Evolutionary conservation across 2,888 invertebrate species (phyloP), one percentile per base, ranked within the genome.

Genomic region (Anagyrus pseudococci): DNA sequence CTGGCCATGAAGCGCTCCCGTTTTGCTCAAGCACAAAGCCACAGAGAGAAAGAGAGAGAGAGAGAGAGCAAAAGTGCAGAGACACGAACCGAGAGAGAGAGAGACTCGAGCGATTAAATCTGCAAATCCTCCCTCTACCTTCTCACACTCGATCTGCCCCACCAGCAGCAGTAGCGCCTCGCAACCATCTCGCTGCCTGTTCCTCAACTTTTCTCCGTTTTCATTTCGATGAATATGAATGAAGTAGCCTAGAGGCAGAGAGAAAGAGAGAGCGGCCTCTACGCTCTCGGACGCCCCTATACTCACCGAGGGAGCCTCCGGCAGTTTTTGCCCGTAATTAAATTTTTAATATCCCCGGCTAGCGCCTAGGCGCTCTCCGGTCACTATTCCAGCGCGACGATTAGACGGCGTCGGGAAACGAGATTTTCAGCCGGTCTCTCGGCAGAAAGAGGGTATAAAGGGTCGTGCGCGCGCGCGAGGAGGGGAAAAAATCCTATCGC

Each of bases 291-390:
- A n/a, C 19, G 46, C 50, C 26, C 46, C 57, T 4, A 1, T 37
- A 37, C 4, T 8, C 15, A 15, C 3, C 15, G 33, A n/a, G 22
- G 25, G 43, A 15, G n/a, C 47, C 57, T 47, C 10, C 22, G 49
- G 54, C 53, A 71, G 70, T 70, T 73, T 70, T 70, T 68, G 69
- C 72, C 33, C 33, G 33, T 37, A 69, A 75, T 76, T 74, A 74
- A 74, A 73, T 73, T 72, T 72, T 73, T 75, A 71, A 73, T 75
- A 72, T 71, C 68, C 67, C 62, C 25, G 47, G 20, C 19, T 29
- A 15, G 19, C 17, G 17, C n/a, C n/a, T n/a, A n/a, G n/a, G n/a
- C n/a, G 40, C 17, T n/a, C 13, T 8, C 19, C 15, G 41, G n/a
- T 55, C 47, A 20, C 41, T 10, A 15, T 37, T 13, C 33, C 33